Percentiles rank a stretch among this genome's conserved stretches.
phyloP scores from a whole-genome alignment of 1,140 invertebrate species.

The Zophobas atratus region DNA sequence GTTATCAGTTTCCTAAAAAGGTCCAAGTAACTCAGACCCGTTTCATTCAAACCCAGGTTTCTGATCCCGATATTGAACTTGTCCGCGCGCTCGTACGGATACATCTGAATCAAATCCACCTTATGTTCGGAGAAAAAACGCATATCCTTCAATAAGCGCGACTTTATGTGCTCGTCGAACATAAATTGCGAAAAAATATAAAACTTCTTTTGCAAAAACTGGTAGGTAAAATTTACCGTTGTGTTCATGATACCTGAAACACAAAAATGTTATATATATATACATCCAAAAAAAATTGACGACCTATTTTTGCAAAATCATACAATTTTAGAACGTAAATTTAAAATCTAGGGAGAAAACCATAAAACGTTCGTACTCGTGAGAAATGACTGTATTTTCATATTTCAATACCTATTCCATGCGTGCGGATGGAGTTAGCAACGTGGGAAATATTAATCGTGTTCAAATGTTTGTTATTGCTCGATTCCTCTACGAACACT shows the following conservation, averaged over 20 bases:
- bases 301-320: no score
- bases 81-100: conserved; percentile 92
- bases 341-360: no score
- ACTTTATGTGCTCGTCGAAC: conserved; percentile 99
- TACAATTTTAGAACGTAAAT: no score
- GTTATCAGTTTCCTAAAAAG: conserved; percentile 93
- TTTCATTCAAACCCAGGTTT: conserved; percentile 87
- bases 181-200: conserved; percentile 97
- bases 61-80: conserved; percentile 95
- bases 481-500: conserved; percentile 94
- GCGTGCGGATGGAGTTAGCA: conserved; percentile 97
- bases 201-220: conserved; percentile 95
- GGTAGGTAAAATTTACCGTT: conserved; percentile 97
- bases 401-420: conserved; percentile 81
- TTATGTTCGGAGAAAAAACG: conserved; percentile 79
- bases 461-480: conserved; percentile 95
- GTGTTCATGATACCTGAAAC: conserved; percentile 93
- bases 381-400: no score
- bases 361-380: no score
- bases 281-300: background rate
- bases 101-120: conserved; percentile 73
- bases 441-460: conserved; percentile 97
- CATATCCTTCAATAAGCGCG: conserved; percentile 92
- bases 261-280: background rate
- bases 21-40: conserved; percentile 92